Conservation (phyloP, 2,113 vertebrate species). For the Mellivora capensis region DNA sequence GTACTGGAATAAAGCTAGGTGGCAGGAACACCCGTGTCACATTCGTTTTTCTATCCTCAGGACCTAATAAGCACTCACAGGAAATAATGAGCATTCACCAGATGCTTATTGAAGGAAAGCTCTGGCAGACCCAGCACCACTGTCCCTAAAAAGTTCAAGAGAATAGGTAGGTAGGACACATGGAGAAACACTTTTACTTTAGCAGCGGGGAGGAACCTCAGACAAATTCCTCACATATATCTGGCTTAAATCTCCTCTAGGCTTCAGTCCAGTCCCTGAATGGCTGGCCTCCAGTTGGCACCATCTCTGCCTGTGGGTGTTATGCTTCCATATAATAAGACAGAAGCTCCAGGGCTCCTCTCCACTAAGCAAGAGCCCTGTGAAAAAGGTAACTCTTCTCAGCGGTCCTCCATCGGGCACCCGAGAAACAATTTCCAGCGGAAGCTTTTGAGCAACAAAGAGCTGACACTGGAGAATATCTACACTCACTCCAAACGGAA, state of each 20-base stretch:
- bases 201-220: neutral
- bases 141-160: neutral
- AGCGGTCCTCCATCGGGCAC: conserved; percentile 44
- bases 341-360: conserved; percentile 36
- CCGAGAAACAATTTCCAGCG: conserved; percentile 61
- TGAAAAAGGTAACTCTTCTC: conserved; percentile 41
- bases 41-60: neutral
- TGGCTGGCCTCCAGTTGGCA: conserved; percentile 75
- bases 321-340: conserved; percentile 57
- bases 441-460: conserved; percentile 62
- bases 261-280: conserved; percentile 70
- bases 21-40: neutral
- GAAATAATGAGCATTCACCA: neutral
- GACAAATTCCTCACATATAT: conserved; percentile 33
- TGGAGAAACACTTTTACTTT: conserved; percentile 32
- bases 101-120: neutral
- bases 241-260: conserved; percentile 56
- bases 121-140: neutral
- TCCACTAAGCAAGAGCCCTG: conserved; percentile 38
- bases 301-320: conserved; percentile 56
- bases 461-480: conserved; percentile 55
- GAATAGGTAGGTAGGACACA: neutral
- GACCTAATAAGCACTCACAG: neutral
- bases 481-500: conserved; percentile 45
- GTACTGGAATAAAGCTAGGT: neutral